phyloP scores from a whole-genome alignment of 2,113 vertebrate species.

The Protobothrops flavoviridis region DNA sequence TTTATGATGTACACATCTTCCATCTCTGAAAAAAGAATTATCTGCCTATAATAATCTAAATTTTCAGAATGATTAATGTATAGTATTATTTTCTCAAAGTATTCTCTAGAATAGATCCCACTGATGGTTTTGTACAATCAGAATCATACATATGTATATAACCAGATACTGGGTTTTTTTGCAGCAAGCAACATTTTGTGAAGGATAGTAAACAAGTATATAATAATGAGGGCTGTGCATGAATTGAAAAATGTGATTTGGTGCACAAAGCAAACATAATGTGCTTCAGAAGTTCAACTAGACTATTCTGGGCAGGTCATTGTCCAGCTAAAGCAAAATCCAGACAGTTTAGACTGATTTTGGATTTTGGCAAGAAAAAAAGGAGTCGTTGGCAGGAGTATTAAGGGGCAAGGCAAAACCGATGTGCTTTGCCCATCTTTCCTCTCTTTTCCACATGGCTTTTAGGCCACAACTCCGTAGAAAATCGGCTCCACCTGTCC shows the following conservation, averaged over 20 bases:
- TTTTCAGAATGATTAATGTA: background rate
- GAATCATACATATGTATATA: background rate
- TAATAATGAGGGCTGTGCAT: background rate
- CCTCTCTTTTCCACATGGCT: background rate
- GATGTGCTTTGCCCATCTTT: background rate
- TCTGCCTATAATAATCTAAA: background rate
- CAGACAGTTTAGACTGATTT: background rate
- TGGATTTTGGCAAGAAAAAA: background rate
- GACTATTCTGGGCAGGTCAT: background rate
- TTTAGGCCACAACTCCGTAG: background rate
- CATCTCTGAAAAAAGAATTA: background rate
- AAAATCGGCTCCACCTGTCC: background rate
- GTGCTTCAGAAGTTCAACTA: background rate
- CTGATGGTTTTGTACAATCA: background rate
- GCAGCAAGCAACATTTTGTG: background rate
- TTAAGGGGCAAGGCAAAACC: background rate
- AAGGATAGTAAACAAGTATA: background rate
- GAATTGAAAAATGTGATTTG: background rate
- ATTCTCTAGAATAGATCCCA: background rate
- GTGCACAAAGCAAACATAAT: background rate
- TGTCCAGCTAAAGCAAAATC: background rate
- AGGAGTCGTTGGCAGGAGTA: background rate
- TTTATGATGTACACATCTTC: background rate
- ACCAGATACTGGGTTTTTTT: background rate
- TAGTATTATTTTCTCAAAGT: background rate